Base-by-base conservation (phyloP, 2,797 vertebrate species). In the Novumbra hubbsi region DNA sequence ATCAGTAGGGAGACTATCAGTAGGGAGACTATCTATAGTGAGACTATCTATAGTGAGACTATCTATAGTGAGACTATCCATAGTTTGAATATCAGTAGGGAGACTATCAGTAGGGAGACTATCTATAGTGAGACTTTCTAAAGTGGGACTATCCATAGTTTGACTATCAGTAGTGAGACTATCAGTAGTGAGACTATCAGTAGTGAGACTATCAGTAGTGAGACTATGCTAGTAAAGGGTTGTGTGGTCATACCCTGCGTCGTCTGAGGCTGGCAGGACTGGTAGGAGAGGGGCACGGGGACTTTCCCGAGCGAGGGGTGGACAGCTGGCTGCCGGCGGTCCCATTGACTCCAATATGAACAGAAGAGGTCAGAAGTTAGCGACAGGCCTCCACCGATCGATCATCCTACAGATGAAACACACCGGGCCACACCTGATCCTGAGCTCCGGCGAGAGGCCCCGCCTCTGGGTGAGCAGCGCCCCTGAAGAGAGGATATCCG, bases 251-350 rank as follows among this genome's bases (percentile, higher is more conserved):
- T 94, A 99, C 98, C 95, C 96, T 95, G 87, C 96, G 94, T 93
- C 95, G 96, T 85, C 96, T 90, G 80, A 97, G 95, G 87, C 97
- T 99, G 79, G 96, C 96, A 16, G 97, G 98, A 87, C 98, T 99
- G 84, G 98, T 98, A 78, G 97, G 95, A 81, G 97, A 97, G 4
- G 95, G 97, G 79, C 96, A 98, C 68, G 96, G 96, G 74, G 98
- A 99, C 88, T 99, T 99, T 84, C 97, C 96, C 68, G 98, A 99
- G 21, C 96, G 94, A 34, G 97, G 97, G 77, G 98, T 99, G 45
- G 98, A 99, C 76, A 99, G 95, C 87, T 98, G 97, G 88, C 98
- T 99, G 73, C 97, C 96, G 81, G 95, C 96, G 68, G 96, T 98
- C 84, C 98, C 98, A 88, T 99, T 99, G 76, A 96, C 97, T 99